These are phyloP conservation scores for Spizella passerina DNA, from an alignment of 2,797 vertebrate species.

Conservation along the genomic window DNA sequence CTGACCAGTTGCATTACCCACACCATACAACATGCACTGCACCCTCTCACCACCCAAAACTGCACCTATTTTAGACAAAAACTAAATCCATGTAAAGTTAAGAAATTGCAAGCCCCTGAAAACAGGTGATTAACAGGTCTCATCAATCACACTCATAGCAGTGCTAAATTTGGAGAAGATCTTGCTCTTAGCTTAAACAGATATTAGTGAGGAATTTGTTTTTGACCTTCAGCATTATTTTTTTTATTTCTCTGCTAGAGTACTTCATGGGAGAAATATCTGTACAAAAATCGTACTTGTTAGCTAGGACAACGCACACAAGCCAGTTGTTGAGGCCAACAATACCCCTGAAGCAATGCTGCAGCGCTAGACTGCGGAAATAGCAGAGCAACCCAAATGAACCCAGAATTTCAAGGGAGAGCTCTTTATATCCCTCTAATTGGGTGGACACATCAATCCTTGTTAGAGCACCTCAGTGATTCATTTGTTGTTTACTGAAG, in stretches of 20 bases:
- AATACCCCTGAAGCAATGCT: not conserved
- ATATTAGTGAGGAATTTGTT: not conserved
- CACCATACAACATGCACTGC: not conserved
- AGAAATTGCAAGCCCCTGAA: not conserved
- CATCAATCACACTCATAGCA: not conserved
- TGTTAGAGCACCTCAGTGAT: conserved; percentile 56
- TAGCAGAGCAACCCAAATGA: conserved; percentile 23
- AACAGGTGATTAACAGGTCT: not conserved
- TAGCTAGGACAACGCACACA: not conserved
- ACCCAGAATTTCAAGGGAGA: conserved; percentile 46
- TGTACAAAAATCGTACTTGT: not conserved
- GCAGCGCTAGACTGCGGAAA: not conserved
- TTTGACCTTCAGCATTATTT: not conserved
- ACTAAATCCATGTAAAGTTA: not conserved
- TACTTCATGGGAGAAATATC: not conserved
- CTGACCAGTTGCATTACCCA: not conserved
- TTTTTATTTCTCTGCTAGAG: not conserved
- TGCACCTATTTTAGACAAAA: not conserved
- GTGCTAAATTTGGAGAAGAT: not conserved
- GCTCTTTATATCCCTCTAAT: conserved; percentile 47
- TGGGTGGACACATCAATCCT: conserved; percentile 59
- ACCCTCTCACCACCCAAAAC: not conserved
- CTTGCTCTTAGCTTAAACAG: not conserved
- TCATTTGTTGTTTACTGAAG: conserved; percentile 61
- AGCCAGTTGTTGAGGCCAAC: not conserved